phyloP scores from a whole-genome alignment of 2,113 vertebrate species.

The Thalassoma bifasciatum region DNA sequence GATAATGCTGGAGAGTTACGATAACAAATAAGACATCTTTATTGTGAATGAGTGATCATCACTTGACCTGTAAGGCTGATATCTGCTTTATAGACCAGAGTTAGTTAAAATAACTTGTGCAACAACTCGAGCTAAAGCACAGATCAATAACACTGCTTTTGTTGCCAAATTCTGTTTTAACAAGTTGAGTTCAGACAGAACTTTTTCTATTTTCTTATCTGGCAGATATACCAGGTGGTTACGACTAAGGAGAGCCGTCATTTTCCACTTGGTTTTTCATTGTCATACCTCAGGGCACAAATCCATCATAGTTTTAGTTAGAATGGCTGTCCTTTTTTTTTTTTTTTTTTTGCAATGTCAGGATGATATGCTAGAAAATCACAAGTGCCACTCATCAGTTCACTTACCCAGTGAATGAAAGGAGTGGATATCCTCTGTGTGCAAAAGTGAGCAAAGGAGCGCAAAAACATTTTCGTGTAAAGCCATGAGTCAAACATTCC shows the following conservation, averaged over 20 bases:
- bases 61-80: conserved; percentile 8
- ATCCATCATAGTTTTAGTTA: conserved; percentile 3
- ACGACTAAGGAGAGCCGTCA: background rate
- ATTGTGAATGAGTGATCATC: background rate
- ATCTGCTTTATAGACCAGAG: conserved; percentile 19
- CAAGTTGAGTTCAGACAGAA: conserved; percentile 8
- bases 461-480: background rate
- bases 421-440: conserved; percentile 7
- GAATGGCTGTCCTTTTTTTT: conserved; percentile 29
- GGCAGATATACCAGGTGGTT: background rate
- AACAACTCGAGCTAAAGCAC: background rate
- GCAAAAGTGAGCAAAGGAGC: background rate
- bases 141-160: conserved; percentile 29
- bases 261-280: conserved; percentile 16
- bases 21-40: too few relatives aligned
- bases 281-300: conserved; percentile 18
- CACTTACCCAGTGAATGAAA: background rate
- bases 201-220: conserved; percentile 1
- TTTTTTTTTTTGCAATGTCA: conserved; percentile 16
- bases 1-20: too few relatives aligned
- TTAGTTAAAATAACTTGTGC: conserved; percentile 29
- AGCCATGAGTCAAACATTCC: conserved; percentile 8
- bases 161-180: background rate
- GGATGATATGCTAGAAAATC: conserved; percentile 15
- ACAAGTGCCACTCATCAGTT: conserved; percentile 8